These are phyloP conservation scores for Drosophila nigritarsus DNA, from an alignment of 2,888 invertebrate species.

Conservation along the genomic window DNA sequence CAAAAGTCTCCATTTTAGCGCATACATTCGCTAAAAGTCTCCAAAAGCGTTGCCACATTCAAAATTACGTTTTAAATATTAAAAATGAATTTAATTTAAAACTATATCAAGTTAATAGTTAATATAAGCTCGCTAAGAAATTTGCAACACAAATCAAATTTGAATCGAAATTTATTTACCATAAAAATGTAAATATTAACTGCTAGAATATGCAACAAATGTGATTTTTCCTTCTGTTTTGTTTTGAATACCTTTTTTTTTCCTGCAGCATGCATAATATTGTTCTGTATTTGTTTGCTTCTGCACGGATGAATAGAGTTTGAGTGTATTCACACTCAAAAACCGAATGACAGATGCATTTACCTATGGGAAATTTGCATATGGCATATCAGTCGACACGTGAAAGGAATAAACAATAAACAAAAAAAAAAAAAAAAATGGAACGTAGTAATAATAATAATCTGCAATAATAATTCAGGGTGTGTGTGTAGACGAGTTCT, in stretches of 20 bases:
- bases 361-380: slow-evolving; percentile 28
- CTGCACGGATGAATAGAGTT: background rate
- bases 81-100: background rate
- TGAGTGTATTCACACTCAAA: background rate
- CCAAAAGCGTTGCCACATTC: background rate
- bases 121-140: background rate
- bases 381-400: slow-evolving; percentile 1
- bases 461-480: slow-evolving; percentile 28
- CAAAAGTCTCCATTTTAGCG: background rate
- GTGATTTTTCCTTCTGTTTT: background rate
- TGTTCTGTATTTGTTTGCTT: background rate
- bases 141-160: background rate
- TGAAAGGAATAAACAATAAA: slow-evolving; percentile 6
- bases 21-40: background rate
- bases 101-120: background rate
- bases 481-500: slow-evolving; percentile 6
- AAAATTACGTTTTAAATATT: background rate
- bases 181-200: background rate
- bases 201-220: background rate
- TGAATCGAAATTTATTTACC: background rate
- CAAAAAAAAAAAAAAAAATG: slow-evolving; percentile 11
- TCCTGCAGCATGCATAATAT: background rate
- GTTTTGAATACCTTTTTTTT: background rate
- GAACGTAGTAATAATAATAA: slow-evolving; percentile 2
- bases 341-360: slow-evolving; percentile 3